Conservation (phyloP, 2,888 invertebrate species). For the Dorcus hopei region DNA sequence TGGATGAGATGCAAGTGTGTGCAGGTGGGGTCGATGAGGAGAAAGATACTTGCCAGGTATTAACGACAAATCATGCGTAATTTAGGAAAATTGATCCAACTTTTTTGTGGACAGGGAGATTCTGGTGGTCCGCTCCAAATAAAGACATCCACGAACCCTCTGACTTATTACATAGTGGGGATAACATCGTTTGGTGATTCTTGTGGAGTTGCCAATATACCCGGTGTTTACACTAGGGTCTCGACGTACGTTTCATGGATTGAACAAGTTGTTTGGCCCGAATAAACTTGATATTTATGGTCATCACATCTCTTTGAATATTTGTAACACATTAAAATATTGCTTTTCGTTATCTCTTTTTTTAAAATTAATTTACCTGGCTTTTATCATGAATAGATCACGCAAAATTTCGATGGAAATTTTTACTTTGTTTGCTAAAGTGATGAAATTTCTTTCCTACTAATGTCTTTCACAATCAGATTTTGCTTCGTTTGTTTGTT, state of each 20-base stretch:
- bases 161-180: conserved; percentile 49
- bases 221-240: conserved; percentile 50
- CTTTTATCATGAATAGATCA: too few species aligned
- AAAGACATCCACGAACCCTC: conserved; percentile 33
- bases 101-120: conserved; percentile 51
- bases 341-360: too few species aligned
- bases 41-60: conserved; percentile 18
- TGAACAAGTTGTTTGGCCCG: conserved; percentile 48
- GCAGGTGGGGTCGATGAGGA: conserved; percentile 6
- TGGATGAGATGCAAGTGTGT: conserved; percentile 10
- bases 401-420: too few species aligned
- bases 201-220: conserved; percentile 39
- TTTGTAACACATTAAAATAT: background rate
- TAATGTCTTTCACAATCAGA: too few species aligned
- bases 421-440: too few species aligned
- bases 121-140: conserved; percentile 60
- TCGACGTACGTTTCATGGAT: conserved; percentile 50
- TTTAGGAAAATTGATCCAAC: background rate
- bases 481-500: too few species aligned
- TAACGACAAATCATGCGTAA: background rate
- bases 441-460: too few species aligned
- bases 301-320: background rate
- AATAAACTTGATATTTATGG: background rate
- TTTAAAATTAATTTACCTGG: too few species aligned
- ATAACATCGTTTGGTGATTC: conserved; percentile 48